phyloP scores from a whole-genome alignment of 2,113 vertebrate genomes.

The Nasalis larvatus region DNA sequence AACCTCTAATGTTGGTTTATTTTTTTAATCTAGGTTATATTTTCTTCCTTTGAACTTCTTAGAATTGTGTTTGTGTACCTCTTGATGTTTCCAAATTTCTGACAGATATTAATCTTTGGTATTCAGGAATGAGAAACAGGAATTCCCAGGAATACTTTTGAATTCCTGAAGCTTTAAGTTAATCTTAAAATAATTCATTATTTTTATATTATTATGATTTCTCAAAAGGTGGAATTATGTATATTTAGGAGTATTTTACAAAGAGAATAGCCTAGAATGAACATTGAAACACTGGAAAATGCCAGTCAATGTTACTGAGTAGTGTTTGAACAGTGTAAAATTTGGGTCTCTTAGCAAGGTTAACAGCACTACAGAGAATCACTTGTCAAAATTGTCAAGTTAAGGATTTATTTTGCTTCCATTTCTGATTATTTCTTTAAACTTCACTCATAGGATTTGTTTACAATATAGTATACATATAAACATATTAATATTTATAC shows the following conservation, averaged over 20 bases:
- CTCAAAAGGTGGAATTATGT: not conserved
- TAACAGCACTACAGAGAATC: not conserved
- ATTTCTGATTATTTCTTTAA: not conserved
- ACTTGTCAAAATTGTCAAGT: not conserved
- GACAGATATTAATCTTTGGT: not conserved
- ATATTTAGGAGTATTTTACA: not conserved
- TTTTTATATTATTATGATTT: not conserved
- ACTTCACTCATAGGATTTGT: not conserved
- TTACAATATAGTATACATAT: not conserved
- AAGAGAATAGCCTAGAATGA: not conserved
- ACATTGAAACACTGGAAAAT: not conserved
- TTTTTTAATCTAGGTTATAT: not conserved
- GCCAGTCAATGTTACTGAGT: not conserved
- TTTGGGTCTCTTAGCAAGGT: not conserved
- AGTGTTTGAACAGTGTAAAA: not conserved
- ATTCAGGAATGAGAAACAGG: not conserved
- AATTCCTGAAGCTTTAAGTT: not conserved
- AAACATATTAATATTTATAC: not conserved
- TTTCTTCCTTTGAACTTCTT: not conserved
- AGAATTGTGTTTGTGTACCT: not conserved
- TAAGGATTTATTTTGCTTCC: slow-evolving; percentile 12
- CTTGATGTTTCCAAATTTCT: not conserved
- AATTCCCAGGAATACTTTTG: not conserved
- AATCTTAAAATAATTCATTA: not conserved
- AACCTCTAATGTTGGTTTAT: not conserved